Evolutionary conservation across 2,888 invertebrate genomes (phyloP).

Genomic region (Phoronis australis): DNA sequence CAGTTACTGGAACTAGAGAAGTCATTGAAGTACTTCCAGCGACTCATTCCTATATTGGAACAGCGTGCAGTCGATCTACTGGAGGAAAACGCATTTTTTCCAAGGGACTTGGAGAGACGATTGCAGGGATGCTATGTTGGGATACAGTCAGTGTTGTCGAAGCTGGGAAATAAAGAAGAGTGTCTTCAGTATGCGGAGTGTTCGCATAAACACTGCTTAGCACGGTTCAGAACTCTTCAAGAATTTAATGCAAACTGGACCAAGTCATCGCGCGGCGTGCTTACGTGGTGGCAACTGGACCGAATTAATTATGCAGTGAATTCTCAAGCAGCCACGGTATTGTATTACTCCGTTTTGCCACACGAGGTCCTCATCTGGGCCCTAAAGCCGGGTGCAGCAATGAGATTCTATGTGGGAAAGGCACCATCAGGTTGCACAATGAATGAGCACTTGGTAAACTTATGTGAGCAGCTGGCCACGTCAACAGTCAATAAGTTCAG

Average conservation of each 20-base stretch:
- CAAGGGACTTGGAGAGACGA: slow-evolving; percentile 29
- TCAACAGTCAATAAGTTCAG: slow-evolving; percentile 17
- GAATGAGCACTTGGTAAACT: slow-evolving; percentile 20
- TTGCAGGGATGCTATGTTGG: slow-evolving; percentile 39
- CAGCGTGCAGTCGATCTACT: slow-evolving; percentile 19
- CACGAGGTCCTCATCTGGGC: slow-evolving; percentile 39
- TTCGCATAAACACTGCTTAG: slow-evolving; percentile 24
- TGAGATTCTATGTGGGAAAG: slow-evolving; percentile 30
- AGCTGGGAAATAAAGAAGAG: slow-evolving; percentile 35
- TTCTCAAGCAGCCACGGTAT: slow-evolving; percentile 36
- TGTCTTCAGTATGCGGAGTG: slow-evolving; percentile 41
- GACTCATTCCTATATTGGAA: slow-evolving; percentile 23
- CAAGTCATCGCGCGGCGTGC: slow-evolving; percentile 15
- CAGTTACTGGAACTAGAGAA: slow-evolving; percentile 37
- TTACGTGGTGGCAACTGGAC: slow-evolving; percentile 32
- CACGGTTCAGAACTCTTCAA: slow-evolving; percentile 26
- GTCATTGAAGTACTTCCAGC: slow-evolving; percentile 31
- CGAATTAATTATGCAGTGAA: slow-evolving; percentile 31
- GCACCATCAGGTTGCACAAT: slow-evolving; percentile 19
- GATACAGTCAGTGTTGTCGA: slow-evolving; percentile 34
- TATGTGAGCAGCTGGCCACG: background rate
- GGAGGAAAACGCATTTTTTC: slow-evolving; percentile 37
- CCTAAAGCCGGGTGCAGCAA: slow-evolving; percentile 35
- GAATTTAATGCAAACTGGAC: slow-evolving; percentile 17
- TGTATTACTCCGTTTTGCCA: slow-evolving; percentile 41